Base-by-base conservation (phyloP, 2,888 invertebrate genomes). In the Aphidius colemani region DNA sequence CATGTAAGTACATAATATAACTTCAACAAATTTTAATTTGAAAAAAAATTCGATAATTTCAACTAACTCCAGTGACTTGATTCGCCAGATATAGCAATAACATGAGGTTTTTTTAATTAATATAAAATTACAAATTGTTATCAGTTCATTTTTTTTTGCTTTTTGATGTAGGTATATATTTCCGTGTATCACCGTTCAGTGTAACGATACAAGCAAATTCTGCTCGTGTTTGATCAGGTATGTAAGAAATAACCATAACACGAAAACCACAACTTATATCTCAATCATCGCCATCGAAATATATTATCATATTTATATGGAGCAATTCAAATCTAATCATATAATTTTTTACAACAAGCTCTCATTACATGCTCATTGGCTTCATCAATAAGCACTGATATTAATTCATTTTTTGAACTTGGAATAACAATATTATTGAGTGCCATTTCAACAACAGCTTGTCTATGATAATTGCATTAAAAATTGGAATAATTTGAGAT, bases 21-120 rank as follows among this genome's bases (percentile, higher is more conserved):
- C 2, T 13, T 13, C 13, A 13, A 13, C 13, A 13, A 13, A 13
- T 13, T 13, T 13, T 13, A 13, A 13, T 13, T 13, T 13, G 13
- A 13, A 13, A 13, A 13, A 13, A 13, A 13, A 13, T 13, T 13
- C 2, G 13, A 13, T 13, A 13, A 13, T 1, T 13, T 13, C 2
- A 13, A 13, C 13, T 2, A 13, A 13, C 13, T 13, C 13, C 13
- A 13, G 13, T 13, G 13, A 13, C 2, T 13, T 0, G 94, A 95
- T 80, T 98, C 97, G 0, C 95, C 96, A 7, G 95, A 93, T n/a
- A 97, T 88, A 0, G 90, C 93, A 41, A 99, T 89, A 10, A 96
- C 92, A 82, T 99, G 98, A 0, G 99, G 99, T 75, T 94, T 95
- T 82, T 96, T 96, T 13, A 30, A 88, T 88, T 1, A 88, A 84